phyloP scores from a whole-genome alignment of 2,113 vertebrate genomes.

The Larimichthys polyactis region DNA sequence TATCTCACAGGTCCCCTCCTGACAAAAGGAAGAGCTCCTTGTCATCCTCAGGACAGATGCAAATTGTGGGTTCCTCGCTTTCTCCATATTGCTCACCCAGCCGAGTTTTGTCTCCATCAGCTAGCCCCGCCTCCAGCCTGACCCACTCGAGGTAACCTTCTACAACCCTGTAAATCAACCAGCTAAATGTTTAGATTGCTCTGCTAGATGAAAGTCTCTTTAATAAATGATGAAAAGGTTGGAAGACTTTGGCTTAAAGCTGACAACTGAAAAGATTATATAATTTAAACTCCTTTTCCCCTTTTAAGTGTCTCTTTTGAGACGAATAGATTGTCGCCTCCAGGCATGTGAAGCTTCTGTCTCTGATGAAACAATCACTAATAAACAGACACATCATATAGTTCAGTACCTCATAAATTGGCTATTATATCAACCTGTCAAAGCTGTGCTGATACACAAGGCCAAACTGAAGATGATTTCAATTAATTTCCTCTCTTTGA shows the following conservation, averaged over 20 bases:
- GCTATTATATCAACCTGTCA: not conserved
- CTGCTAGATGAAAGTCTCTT: not conserved
- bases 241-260: not conserved
- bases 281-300: not conserved
- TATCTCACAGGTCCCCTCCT: constrained; percentile 84
- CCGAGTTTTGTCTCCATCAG: constrained; percentile 89
- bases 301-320: not conserved
- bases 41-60: constrained; percentile 73
- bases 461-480: not conserved
- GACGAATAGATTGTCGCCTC: not conserved
- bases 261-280: not conserved
- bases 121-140: constrained; percentile 93
- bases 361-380: not conserved
- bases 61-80: constrained; percentile 85
- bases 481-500: not conserved
- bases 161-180: constrained; percentile 10
- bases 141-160: constrained; percentile 89
- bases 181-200: not conserved
- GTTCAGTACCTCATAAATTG: not conserved
- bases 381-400: not conserved
- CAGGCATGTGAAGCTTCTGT: not conserved
- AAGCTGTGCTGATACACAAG: not conserved
- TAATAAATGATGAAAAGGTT: not conserved
- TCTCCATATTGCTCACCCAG: constrained; percentile 88
- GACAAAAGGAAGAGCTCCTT: constrained; percentile 88